Conservation (phyloP, 2,113 vertebrate genomes). For the Felis chaus region DNA sequence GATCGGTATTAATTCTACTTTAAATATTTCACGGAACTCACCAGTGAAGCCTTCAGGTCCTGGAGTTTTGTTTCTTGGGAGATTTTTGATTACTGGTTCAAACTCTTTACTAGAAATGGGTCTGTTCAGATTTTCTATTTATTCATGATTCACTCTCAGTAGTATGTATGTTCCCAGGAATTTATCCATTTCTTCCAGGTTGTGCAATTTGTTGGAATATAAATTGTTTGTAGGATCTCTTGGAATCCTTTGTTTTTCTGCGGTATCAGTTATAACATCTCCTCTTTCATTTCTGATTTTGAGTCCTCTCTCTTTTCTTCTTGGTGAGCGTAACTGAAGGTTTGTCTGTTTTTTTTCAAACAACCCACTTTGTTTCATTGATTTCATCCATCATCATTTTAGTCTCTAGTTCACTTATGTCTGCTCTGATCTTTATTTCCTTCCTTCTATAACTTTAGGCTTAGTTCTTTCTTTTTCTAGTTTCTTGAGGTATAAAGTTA, state of each 20-base stretch:
- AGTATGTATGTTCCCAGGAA: background rate
- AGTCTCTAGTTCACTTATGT: background rate
- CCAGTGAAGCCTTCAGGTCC: background rate
- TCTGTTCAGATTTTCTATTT: constrained; percentile 5
- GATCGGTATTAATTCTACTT: background rate
- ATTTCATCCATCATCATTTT: background rate
- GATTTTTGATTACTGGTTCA: background rate
- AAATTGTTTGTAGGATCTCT: background rate
- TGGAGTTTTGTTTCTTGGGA: background rate
- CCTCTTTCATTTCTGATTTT: constrained; percentile 25
- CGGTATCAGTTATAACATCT: background rate
- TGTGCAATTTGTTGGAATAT: background rate
- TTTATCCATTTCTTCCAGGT: background rate
- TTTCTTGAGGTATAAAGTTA: background rate
- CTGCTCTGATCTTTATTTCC: background rate
- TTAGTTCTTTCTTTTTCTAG: background rate
- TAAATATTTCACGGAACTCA: background rate
- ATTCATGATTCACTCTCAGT: background rate
- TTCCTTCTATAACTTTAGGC: background rate
- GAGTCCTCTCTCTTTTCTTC: background rate
- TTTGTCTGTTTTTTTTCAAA: background rate
- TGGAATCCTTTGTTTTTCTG: background rate
- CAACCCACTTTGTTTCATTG: background rate
- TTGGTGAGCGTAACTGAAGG: background rate
- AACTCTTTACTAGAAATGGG: background rate